These are phyloP conservation scores for Macrobrachium rosenbergii DNA, from an alignment of 1,140 invertebrate species.

Conservation along the genomic window DNA sequence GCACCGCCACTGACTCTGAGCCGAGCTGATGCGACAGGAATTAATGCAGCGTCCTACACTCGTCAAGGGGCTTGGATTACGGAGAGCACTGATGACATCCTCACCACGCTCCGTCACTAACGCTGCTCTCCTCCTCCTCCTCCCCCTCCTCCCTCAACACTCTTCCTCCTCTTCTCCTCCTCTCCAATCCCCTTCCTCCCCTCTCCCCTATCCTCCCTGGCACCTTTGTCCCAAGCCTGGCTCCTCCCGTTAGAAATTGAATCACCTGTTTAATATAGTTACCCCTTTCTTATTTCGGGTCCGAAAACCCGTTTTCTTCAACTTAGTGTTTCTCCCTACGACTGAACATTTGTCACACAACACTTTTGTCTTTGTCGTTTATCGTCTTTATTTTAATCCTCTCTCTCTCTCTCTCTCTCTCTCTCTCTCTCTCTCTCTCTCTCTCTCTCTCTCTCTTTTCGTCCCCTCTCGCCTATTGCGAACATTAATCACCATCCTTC, in stretches of 20 bases:
- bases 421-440: neutral
- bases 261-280: too few species aligned
- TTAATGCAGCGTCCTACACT: slow-evolving; percentile 62
- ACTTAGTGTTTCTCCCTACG: neutral
- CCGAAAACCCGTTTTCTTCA: neutral
- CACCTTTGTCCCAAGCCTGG: neutral
- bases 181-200: neutral
- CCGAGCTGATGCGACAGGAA: slow-evolving; percentile 63
- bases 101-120: slow-evolving; percentile 57
- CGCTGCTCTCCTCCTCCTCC: neutral
- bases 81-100: slow-evolving; percentile 53
- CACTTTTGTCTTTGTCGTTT: too few species aligned
- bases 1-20: slow-evolving; percentile 49
- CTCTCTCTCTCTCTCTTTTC: neutral
- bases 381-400: neutral
- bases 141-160: too few species aligned
- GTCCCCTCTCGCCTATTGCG: neutral
- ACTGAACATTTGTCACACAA: neutral
- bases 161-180: neutral
- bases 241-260: too few species aligned
- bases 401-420: neutral
- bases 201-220: neutral
- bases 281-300: too few species aligned
- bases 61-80: slow-evolving; percentile 57
- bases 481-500: neutral